Conservation (phyloP, 2,797 vertebrate genomes). For the Antennarius maculatus region DNA sequence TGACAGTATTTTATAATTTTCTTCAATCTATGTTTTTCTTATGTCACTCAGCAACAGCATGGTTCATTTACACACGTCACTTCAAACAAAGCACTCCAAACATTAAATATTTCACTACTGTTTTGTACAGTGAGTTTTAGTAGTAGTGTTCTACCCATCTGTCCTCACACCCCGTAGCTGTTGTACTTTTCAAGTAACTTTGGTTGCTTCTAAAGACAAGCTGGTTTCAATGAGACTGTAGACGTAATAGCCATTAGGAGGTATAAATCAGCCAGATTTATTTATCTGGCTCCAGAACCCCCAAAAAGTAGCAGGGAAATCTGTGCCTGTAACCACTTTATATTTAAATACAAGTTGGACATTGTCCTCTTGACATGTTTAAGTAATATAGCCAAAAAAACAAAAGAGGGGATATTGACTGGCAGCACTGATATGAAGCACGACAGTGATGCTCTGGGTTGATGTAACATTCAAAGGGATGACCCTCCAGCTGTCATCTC, state of each 20-base stretch:
- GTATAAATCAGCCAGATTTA: conserved; percentile 40
- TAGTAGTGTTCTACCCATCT: conserved; percentile 10
- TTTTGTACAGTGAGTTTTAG: conserved; percentile 39
- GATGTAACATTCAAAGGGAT: conserved; percentile 51
- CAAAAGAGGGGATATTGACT: conserved; percentile 22
- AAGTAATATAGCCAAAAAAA: conserved; percentile 34
- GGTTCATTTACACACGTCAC: conserved; percentile 15
- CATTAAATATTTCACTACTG: conserved; percentile 70
- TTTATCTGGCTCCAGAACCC: conserved; percentile 15
- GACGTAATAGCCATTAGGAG: conserved; percentile 37
- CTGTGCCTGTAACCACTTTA: conserved; percentile 17
- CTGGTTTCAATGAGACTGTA: conserved; percentile 34
- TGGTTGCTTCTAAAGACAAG: conserved; percentile 47
- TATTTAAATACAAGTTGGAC: conserved; percentile 8
- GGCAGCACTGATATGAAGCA: conserved; percentile 49
- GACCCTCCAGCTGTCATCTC: conserved; percentile 24
- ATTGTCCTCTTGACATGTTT: conserved; percentile 15
- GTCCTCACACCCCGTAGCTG: conserved; percentile 26
- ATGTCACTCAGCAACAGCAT: conserved; percentile 29
- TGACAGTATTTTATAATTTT: conserved; percentile 15
- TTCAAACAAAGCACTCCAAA: conserved; percentile 32
- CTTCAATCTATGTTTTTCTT: conserved; percentile 23
- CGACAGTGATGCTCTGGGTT: conserved; percentile 39
- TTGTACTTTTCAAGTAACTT: conserved; percentile 61
- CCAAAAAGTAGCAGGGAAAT: neutral